A percentile compares a stretch with the other conserved stretches of the same genome.
phyloP scores from a whole-genome alignment of 2,113 vertebrate genomes.

The Channa maculata region DNA sequence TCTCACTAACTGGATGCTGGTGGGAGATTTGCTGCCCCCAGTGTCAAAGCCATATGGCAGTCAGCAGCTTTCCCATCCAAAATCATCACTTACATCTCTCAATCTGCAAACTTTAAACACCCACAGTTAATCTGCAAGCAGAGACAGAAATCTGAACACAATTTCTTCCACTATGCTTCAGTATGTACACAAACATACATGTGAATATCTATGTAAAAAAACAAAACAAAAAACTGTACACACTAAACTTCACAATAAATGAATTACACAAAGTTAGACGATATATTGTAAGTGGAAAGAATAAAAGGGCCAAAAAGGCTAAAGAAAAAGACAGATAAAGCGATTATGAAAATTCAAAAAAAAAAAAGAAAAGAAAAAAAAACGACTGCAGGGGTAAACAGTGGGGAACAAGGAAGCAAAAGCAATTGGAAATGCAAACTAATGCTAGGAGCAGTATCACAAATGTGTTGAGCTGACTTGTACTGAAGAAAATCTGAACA shows the following conservation, averaged over 20 bases:
- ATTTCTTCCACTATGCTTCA: not conserved
- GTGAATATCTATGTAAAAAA: too few species aligned
- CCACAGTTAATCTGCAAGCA: slow-evolving; percentile 34
- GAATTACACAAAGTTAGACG: slow-evolving; percentile 1
- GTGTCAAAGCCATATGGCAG: slow-evolving; percentile 41
- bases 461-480: slow-evolving; percentile 35
- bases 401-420: slow-evolving; percentile 39
- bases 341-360: slow-evolving; percentile 44
- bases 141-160: slow-evolving; percentile 16
- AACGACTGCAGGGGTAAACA: slow-evolving; percentile 63
- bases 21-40: slow-evolving; percentile 21
- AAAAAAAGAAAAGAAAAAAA: not conserved
- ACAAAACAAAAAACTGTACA: too few species aligned
- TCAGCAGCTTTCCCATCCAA: slow-evolving; percentile 29
- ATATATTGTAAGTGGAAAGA: slow-evolving; percentile 36
- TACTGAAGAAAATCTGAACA: not conserved
- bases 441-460: slow-evolving; percentile 37
- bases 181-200: not conserved
- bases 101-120: slow-evolving; percentile 39
- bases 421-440: slow-evolving; percentile 65
- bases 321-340: slow-evolving; percentile 11
- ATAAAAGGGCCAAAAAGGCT: slow-evolving; percentile 18
- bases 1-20: slow-evolving; percentile 26
- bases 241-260: not conserved
- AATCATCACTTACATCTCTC: slow-evolving; percentile 30